Percentiles rank a stretch among this genome's conserved stretches.
Evolutionary conservation across 1,140 invertebrate species (phyloP).

Genomic region (Drosophila bocqueti): DNA sequence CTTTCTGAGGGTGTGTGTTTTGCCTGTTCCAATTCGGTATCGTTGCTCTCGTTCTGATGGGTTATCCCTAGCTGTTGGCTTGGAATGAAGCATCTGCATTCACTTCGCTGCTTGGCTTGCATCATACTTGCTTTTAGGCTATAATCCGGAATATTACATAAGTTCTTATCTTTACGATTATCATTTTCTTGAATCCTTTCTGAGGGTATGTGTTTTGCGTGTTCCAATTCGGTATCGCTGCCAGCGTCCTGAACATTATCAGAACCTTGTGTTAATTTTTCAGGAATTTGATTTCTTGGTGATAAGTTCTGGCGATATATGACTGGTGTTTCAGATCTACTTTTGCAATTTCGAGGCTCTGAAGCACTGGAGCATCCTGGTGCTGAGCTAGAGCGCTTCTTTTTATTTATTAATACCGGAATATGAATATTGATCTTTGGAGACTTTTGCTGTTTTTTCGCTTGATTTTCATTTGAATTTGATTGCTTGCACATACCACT

Average conservation of each 20-base stretch:
- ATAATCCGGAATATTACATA: neutral
- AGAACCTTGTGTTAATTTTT: neutral
- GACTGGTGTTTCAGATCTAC: neutral
- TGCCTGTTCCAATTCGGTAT: neutral
- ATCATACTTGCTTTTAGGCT: neutral
- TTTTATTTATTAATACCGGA: neutral
- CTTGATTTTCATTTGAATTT: no score
- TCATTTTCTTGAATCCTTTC: neutral
- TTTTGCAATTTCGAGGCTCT: neutral
- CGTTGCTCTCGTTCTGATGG: neutral
- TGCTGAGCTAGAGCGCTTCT: neutral
- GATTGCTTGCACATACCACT: neutral
- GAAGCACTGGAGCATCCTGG: neutral
- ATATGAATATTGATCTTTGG: no score
- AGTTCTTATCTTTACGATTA: neutral
- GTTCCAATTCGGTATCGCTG: conserved; percentile 1
- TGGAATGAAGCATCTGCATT: no score
- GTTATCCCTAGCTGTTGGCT: no score
- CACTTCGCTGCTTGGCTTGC: neutral
- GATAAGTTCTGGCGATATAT: neutral
- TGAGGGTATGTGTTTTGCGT: neutral
- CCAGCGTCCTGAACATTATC: conserved; percentile 5
- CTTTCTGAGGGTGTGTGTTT: neutral
- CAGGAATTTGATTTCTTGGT: neutral
- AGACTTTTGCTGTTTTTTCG: neutral